Conservation (phyloP, 2,113 vertebrate genomes). For the Caranx melampygus region DNA sequence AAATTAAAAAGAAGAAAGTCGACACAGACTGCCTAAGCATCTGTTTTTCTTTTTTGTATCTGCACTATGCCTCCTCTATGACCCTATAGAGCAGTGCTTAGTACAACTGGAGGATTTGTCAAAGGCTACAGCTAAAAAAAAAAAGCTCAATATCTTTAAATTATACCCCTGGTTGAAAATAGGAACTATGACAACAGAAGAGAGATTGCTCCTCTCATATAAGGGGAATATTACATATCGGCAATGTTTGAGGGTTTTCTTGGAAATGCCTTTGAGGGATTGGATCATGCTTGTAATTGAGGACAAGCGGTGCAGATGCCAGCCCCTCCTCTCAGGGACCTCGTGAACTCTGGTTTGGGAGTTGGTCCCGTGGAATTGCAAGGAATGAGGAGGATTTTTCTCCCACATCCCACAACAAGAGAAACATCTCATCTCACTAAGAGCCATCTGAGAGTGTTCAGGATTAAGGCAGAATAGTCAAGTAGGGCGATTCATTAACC, state of each 20-base stretch:
- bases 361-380: slow-evolving; percentile 46
- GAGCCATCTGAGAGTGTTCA: neutral
- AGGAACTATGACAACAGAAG: slow-evolving; percentile 29
- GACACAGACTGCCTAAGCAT: neutral
- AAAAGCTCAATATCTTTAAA: slow-evolving; percentile 44
- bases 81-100: neutral
- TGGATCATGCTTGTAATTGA: slow-evolving; percentile 66
- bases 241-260: slow-evolving; percentile 53
- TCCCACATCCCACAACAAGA: slow-evolving; percentile 47
- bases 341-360: slow-evolving; percentile 65
- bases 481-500: neutral
- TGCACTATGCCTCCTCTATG: slow-evolving; percentile 34
- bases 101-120: slow-evolving; percentile 35
- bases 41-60: slow-evolving; percentile 37
- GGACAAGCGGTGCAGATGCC: slow-evolving; percentile 57
- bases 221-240: slow-evolving; percentile 51
- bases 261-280: slow-evolving; percentile 67
- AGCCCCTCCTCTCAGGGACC: slow-evolving; percentile 53
- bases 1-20: slow-evolving; percentile 25
- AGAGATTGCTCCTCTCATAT: slow-evolving; percentile 32
- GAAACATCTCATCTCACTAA: slow-evolving; percentile 18
- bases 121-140: slow-evolving; percentile 26
- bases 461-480: neutral
- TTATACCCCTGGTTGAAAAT: slow-evolving; percentile 63
- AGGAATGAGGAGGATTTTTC: slow-evolving; percentile 53